Percentiles rank a stretch among this genome's conserved stretches.
These are phyloP conservation scores for Ianthella basta DNA, from an alignment of 37 sponge, comb jelly and placozoan genomes.

Conservation along the genomic window DNA sequence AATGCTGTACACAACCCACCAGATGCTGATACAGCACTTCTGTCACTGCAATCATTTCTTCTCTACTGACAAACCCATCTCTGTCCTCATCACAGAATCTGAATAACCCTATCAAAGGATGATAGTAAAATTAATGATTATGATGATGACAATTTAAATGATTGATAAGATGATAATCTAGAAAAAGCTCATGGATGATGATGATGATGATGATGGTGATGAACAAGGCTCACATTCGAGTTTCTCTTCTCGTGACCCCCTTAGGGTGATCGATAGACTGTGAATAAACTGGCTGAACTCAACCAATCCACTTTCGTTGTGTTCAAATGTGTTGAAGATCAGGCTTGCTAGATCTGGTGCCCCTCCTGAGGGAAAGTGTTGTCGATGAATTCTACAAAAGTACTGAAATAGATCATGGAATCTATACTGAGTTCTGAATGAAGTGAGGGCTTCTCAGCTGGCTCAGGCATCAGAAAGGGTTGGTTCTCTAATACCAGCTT, in stretches of 20 bases:
- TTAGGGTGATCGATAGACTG: slow-evolving; percentile 63
- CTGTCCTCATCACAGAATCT: slow-evolving; percentile 3
- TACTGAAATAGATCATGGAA: slow-evolving; percentile 40
- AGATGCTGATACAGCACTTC: not conserved
- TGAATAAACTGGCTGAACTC: slow-evolving; percentile 75
- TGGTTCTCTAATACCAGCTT: too few species aligned
- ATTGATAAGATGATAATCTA: too few species aligned
- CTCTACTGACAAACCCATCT: slow-evolving; percentile 18
- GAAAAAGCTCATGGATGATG: too few species aligned
- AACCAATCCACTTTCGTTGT: slow-evolving; percentile 58
- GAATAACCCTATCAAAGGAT: slow-evolving; percentile 1
- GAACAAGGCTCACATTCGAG: slow-evolving; percentile 64
- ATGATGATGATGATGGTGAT: too few species aligned
- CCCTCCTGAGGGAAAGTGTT: slow-evolving; percentile 83
- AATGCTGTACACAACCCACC: too few species aligned
- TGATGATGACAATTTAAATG: too few species aligned
- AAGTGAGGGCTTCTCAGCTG: too few species aligned
- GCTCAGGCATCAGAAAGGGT: too few species aligned
- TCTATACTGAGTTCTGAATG: too few species aligned
- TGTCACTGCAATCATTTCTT: not conserved
- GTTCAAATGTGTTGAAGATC: slow-evolving; percentile 60
- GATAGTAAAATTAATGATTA: too few species aligned
- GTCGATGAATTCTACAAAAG: slow-evolving; percentile 70
- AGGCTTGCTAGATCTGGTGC: slow-evolving; percentile 53
- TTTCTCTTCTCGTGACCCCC: slow-evolving; percentile 83